These are phyloP conservation scores for Macheiramphus alcinus DNA, from an alignment of 2,113 vertebrate genomes.

Conservation along the genomic window DNA sequence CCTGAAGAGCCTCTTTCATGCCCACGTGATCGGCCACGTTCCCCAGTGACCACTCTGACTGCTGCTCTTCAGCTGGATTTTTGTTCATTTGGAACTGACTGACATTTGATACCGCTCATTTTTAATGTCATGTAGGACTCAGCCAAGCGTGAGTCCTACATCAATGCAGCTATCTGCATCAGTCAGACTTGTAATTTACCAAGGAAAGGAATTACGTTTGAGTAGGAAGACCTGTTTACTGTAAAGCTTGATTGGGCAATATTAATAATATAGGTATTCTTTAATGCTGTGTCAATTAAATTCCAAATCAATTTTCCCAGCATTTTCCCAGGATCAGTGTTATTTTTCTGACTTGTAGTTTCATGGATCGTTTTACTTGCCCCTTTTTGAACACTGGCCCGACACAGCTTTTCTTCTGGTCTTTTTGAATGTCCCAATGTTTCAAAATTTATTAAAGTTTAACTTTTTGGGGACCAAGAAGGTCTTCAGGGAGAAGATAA, in stretches of 20 bases:
- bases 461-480: background rate
- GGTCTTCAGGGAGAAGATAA: background rate
- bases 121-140: background rate
- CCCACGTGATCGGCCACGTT: rapidly evolving
- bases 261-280: background rate
- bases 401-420: background rate
- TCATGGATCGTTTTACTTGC: background rate
- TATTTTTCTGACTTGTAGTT: background rate
- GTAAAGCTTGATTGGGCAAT: background rate
- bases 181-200: background rate
- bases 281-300: background rate
- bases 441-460: background rate
- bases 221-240: background rate
- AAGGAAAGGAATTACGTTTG: background rate
- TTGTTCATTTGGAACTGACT: background rate
- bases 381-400: background rate
- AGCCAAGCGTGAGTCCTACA: background rate
- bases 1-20: background rate
- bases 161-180: background rate
- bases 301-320: background rate
- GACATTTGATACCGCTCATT: background rate
- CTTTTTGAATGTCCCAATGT: background rate
- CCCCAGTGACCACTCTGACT: background rate
- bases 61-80: background rate
- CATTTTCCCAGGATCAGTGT: background rate